Percentiles rank a stretch among this genome's conserved stretches.
Evolutionary conservation across 2,113 vertebrate species (phyloP).

Genomic region (Mesoclemmys tuberculata): DNA sequence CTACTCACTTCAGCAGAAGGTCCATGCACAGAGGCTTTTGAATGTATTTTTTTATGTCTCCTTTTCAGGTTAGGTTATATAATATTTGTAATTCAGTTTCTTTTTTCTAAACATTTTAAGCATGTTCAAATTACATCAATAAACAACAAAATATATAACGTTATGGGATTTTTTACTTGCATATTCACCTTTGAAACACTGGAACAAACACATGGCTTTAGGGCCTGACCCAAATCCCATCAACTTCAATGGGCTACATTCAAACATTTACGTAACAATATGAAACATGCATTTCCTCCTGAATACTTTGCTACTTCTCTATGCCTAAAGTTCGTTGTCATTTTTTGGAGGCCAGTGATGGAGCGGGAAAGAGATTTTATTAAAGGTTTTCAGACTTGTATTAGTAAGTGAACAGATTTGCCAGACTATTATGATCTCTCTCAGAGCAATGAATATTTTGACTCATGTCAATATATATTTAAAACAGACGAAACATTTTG

Average conservation of each 20-base stretch:
- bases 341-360: neutral
- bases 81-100: neutral
- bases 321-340: neutral
- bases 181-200: neutral
- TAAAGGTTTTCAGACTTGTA: neutral
- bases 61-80: neutral
- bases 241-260: neutral
- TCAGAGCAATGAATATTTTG: neutral
- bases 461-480: neutral
- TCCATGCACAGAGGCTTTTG: neutral
- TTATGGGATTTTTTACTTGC: neutral
- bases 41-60: neutral
- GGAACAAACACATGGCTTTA: neutral
- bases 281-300: neutral
- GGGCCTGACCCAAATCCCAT: neutral
- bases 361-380: neutral
- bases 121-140: neutral
- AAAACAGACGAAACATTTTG: neutral
- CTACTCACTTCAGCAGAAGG: neutral
- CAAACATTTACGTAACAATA: neutral
- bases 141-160: neutral
- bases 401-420: neutral
- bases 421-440: neutral
- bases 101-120: neutral
- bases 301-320: neutral